phyloP scores from a whole-genome alignment of 2,113 vertebrate species.

The Muscicapa adusta region DNA sequence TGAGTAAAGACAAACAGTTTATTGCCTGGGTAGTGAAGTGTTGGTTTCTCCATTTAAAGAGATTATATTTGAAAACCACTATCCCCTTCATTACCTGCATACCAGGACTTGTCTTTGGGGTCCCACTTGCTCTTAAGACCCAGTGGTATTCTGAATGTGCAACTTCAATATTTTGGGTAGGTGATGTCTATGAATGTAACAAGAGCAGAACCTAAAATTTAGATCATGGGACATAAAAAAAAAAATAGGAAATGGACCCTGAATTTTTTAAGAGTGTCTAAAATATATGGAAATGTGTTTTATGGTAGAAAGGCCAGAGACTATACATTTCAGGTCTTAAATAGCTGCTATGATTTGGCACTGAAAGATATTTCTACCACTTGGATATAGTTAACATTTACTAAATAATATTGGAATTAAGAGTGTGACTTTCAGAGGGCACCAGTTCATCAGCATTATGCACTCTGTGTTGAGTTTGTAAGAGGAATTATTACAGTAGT shows the following conservation, averaged over 20 bases:
- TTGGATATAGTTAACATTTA: slow-evolving; percentile 15
- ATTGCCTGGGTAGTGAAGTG: not conserved
- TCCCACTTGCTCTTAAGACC: not conserved
- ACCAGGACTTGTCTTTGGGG: not conserved
- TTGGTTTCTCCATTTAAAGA: not conserved
- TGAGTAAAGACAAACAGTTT: not conserved
- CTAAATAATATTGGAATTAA: slow-evolving; percentile 25
- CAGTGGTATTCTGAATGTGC: not conserved
- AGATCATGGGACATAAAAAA: not conserved
- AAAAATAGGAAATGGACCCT: not conserved
- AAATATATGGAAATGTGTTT: not conserved
- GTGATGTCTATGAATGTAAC: not conserved
- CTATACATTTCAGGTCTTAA: not conserved
- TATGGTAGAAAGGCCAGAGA: not conserved
- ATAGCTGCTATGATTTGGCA: not conserved
- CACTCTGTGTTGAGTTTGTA: not conserved
- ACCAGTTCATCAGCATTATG: not conserved
- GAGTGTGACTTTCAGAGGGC: not conserved
- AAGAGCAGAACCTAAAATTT: not conserved
- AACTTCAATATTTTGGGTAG: not conserved
- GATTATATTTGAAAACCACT: not conserved
- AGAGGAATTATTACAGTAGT: not conserved
- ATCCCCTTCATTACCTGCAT: not conserved
- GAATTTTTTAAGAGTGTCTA: not conserved
- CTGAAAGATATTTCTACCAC: not conserved